Evolutionary conservation across 2,113 vertebrate genomes (phyloP), one percentile per base, ranked within the genome.

Genomic region (Neogobius melanostomus): DNA sequence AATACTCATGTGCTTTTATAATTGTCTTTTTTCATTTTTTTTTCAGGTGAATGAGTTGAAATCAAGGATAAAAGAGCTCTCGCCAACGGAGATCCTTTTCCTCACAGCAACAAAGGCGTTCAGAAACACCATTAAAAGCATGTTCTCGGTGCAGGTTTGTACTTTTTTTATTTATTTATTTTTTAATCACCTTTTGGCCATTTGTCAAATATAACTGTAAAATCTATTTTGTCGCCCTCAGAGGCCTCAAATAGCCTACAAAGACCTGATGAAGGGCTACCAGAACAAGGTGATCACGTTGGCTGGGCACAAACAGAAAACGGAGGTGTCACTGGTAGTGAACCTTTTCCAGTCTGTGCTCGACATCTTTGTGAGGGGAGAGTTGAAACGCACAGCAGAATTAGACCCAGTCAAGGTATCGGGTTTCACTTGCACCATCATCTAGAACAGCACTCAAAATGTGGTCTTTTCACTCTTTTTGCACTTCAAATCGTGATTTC

Each of bases 301-400:
- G 54, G 95, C 95, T 0, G 86, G 90, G 0, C 84, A 91, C 74
- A 92, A 86, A 2, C 90, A 95, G 77, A 93, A 93, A 76, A 15
- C 59, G 0, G 97, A 98, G 62, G 90, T 96, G 52, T 92, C 94
- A 11, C 90, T 97, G 83, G 98, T 99, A 76, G 92, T 98, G 66
- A 99, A 99, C 82, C 92, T 98, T 44, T 99, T 99, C 91, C 95
- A 97, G 68, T 96, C 97, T 0, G 89, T 99, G 81, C 90, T 99
- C 62, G 97, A 99, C 21, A 96, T 96, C 52, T 99, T 98, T 59
- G 94, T 95, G 5, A 92, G 98, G 6, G 89, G 87, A 0, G 92
- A 96, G 69, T 81, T 90, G 8, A 97, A 95, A 90, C 94, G 87
- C 21, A 82, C 82, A 5, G 96, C 82, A 5, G 96, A 96, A 10